A percentile compares a stretch with the other conserved stretches of the same genome.
Conservation (phyloP, 2,113 vertebrate genomes). For the Rallus limicola region DNA sequence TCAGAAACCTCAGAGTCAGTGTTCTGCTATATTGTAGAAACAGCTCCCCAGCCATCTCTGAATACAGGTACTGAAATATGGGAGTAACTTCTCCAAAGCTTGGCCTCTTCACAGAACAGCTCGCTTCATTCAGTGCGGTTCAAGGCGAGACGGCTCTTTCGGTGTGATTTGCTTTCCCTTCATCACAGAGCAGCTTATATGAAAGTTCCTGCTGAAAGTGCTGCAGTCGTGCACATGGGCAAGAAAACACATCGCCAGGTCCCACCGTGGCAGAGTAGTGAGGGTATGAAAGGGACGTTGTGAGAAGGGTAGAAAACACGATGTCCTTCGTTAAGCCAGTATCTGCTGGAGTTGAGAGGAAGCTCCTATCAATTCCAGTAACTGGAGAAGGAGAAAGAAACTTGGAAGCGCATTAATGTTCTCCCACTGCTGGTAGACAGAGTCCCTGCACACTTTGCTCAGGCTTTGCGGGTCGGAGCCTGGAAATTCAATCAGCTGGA, state of each 20-base stretch:
- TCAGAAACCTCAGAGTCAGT: neutral
- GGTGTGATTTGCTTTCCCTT: neutral
- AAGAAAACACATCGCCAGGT: neutral
- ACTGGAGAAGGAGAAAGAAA: neutral
- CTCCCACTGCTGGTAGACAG: neutral
- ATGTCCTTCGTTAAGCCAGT: neutral
- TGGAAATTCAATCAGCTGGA: constrained; percentile 8
- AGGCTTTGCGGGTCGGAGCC: neutral
- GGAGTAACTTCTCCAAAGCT: neutral
- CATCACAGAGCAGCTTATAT: neutral
- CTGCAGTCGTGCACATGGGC: neutral
- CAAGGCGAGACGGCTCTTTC: neutral
- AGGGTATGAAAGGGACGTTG: neutral
- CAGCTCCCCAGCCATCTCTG: neutral
- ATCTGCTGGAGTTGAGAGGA: neutral
- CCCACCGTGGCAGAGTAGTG: neutral
- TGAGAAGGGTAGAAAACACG: neutral
- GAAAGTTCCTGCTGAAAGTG: neutral
- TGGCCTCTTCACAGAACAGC: neutral
- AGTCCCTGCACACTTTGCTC: neutral
- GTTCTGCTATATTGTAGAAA: neutral
- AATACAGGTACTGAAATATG: neutral
- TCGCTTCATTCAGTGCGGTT: neutral
- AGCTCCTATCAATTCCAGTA: neutral
- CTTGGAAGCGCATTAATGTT: neutral